Evolutionary conservation across 2,797 vertebrate genomes (phyloP), one percentile per base, ranked within the genome.

Genomic region (Halcyon smyrnensis): DNA sequence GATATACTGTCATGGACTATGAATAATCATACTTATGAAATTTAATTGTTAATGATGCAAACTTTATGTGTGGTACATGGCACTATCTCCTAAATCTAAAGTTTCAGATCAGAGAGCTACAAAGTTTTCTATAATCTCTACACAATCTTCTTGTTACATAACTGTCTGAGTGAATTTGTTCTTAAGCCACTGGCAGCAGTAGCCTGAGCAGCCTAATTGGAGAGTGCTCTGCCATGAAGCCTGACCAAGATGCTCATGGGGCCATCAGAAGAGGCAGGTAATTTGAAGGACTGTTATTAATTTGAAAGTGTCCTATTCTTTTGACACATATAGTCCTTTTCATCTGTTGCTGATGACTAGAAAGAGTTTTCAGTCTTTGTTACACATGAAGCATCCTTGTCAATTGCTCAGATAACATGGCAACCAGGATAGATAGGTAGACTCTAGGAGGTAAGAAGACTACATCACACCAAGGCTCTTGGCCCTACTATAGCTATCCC

Each of bases 31-130:
- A 89, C 50, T 96, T 95, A 90, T 57, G 67, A 95, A 83, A 97
- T 96, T 97, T 96, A 96, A 89, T 97, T 97, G 97, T 97, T 97
- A 97, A 97, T 93, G 75, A 95, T 96, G 84, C 36, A 95, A 95
- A 95, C 89, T 83, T 95, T 96, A 92, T 78, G 36, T 91, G 89
- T 71, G 82, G 34, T 83, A 70, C 36, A 62, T 37, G 74, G 60
- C 56, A 91, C 60, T 92, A 73, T 89, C 75, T 95, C 82, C 75
- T 86, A 90, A 84, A 86, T 46, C 25, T 63, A 80, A 71, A 81
- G 75, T 91, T 75, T 97, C 90, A 93, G 73, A 96, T 84, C 70
- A 97, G 91, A 94, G 87, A 79, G 9, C 16, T 74, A 50, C 12
- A 24, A 70, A 87, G 24, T 41, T 73, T 79, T 57, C 34, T 28